Evolutionary conservation across 2,797 vertebrate genomes (phyloP).

Genomic region (Craterocephalus amniculus): DNA sequence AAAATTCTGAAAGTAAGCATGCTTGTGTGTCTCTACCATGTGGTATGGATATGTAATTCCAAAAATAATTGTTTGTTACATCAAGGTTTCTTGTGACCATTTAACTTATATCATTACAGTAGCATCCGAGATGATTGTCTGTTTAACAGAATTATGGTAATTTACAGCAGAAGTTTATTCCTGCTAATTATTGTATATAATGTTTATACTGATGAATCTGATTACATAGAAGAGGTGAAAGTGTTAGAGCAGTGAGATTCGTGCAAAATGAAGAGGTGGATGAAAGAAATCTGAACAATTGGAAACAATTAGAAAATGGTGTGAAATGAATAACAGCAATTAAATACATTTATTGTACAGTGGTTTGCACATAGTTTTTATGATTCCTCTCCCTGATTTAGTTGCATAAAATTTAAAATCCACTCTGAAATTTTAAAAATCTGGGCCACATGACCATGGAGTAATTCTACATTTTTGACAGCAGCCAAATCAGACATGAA

Average conservation of each 20-base stretch:
- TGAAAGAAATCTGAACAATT: neutral
- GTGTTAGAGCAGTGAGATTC: slow-evolving; percentile 4
- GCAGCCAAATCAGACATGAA: neutral
- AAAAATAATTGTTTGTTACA: too few species aligned
- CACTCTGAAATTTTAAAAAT: too few species aligned
- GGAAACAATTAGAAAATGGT: neutral
- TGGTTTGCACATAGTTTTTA: neutral
- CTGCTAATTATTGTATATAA: neutral
- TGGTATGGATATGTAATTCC: too few species aligned
- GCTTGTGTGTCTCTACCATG: too few species aligned
- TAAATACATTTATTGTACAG: neutral
- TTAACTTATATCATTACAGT: neutral
- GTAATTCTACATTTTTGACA: slow-evolving; percentile 6
- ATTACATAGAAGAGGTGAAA: neutral
- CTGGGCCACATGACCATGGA: neutral
- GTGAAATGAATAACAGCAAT: neutral
- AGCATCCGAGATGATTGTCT: too few species aligned
- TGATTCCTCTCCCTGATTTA: neutral
- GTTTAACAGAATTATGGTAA: neutral
- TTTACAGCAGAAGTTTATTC: neutral
- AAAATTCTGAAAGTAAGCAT: too few species aligned
- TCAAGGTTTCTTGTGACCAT: too few species aligned
- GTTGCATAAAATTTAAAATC: neutral
- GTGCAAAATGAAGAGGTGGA: slow-evolving; percentile 1
- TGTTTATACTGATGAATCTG: neutral